These are phyloP conservation scores for Whitmania pigra DNA, from an alignment of 1,140 invertebrate species.

Conservation along the genomic window DNA sequence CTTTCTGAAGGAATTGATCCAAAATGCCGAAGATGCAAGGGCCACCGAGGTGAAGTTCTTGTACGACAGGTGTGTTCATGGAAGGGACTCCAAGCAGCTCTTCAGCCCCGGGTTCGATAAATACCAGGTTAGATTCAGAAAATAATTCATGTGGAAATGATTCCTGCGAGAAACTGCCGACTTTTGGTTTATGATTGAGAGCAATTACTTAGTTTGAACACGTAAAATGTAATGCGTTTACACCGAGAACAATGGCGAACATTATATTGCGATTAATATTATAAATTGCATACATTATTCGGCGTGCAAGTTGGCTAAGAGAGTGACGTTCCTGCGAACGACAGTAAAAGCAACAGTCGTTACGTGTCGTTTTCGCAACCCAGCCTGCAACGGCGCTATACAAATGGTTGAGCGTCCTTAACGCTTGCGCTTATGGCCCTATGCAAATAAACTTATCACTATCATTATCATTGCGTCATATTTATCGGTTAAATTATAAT, in stretches of 20 bases:
- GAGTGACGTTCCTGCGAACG: too few species aligned
- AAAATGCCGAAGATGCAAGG: conserved; percentile 43
- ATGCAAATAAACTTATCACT: too few species aligned
- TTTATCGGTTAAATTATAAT: not conserved
- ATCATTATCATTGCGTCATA: too few species aligned
- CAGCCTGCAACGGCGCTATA: too few species aligned
- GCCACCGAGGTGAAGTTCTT: conserved; percentile 33
- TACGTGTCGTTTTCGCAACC: too few species aligned
- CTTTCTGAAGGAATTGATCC: conserved; percentile 31
- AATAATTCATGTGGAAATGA: not conserved
- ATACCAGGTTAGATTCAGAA: conserved; percentile 21
- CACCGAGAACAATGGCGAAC: not conserved
- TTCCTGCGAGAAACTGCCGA: too few species aligned
- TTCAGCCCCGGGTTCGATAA: conserved; percentile 17
- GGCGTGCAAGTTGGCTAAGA: too few species aligned
- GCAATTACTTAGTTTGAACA: not conserved
- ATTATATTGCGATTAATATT: too few species aligned
- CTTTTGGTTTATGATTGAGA: not conserved
- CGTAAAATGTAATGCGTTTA: not conserved
- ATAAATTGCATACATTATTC: too few species aligned
- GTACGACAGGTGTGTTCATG: conserved; percentile 28
- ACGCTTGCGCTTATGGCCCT: too few species aligned
- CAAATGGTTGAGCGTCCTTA: too few species aligned
- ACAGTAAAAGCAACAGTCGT: too few species aligned
- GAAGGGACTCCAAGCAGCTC: conserved; percentile 14